phyloP scores from a whole-genome alignment of 2,888 invertebrate genomes.

The Geotrupes spiniger region DNA sequence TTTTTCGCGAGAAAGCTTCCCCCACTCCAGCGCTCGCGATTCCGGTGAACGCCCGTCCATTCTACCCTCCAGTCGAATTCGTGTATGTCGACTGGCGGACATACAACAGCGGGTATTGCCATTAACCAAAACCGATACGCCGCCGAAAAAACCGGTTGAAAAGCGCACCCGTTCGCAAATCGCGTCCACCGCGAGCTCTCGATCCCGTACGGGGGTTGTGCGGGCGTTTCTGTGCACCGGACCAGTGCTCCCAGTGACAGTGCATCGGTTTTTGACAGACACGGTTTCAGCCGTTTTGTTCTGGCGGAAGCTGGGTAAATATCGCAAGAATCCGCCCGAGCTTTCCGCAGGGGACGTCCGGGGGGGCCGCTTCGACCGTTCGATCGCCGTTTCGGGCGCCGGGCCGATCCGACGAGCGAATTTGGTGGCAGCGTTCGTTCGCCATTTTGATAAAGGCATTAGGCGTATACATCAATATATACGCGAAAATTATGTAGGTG shows the following conservation, averaged over 20 bases:
- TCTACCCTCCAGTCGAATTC: conserved; percentile 36
- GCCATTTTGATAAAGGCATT: conserved; percentile 44
- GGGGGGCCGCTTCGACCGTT: conserved; percentile 2
- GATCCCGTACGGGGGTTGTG: too few relatives aligned
- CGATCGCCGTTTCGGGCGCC: conserved; percentile 8
- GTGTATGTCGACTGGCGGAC: conserved; percentile 43
- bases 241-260: not conserved
- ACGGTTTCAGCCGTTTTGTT: conserved; percentile 19
- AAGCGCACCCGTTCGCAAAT: conserved; percentile 6
- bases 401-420: not conserved
- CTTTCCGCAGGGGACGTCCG: not conserved
- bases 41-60: conserved; percentile 39
- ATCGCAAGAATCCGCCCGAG: conserved; percentile 2
- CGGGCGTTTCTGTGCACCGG: too few relatives aligned
- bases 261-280: conserved; percentile 14
- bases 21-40: conserved; percentile 24
- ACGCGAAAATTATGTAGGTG: conserved; percentile 16
- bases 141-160: conserved; percentile 17
- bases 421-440: conserved; percentile 21
- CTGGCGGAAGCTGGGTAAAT: conserved; percentile 11
- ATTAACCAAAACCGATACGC: conserved; percentile 21
- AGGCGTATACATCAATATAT: conserved; percentile 41
- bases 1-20: conserved; percentile 28
- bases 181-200: too few relatives aligned
- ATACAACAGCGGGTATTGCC: conserved; percentile 34